Evolutionary conservation across 2,888 invertebrate species (phyloP).

Genomic region (Folsomia manolachei): DNA sequence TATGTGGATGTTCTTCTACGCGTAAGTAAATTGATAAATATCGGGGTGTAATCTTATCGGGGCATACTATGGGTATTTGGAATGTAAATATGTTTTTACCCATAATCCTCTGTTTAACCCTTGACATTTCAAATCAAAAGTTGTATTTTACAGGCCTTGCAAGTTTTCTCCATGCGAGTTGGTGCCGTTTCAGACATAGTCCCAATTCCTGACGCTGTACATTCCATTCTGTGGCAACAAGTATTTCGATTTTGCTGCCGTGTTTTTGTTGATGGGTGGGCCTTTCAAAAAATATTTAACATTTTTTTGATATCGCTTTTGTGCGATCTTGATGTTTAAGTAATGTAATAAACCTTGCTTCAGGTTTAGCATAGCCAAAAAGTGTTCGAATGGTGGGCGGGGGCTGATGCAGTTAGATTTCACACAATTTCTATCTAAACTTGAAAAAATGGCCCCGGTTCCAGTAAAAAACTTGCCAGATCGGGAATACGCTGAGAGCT

Average conservation of each 20-base stretch:
- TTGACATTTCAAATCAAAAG: too few relatives aligned
- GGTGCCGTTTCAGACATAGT: slow-evolving; percentile 70
- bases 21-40: slow-evolving; percentile 56
- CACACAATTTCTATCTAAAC: slow-evolving; percentile 85
- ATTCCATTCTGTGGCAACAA: slow-evolving; percentile 78
- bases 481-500: slow-evolving; percentile 85
- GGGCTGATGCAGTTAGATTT: slow-evolving; percentile 98
- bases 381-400: slow-evolving; percentile 92
- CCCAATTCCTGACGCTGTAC: slow-evolving; percentile 68
- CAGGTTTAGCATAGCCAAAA: slow-evolving; percentile 81
- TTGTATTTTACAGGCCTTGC: slow-evolving; percentile 60
- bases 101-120: too few relatives aligned
- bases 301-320: too few relatives aligned
- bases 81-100: too few relatives aligned
- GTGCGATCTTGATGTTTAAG: not conserved
- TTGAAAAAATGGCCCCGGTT: slow-evolving; percentile 79
- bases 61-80: not conserved
- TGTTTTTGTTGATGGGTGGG: slow-evolving; percentile 85
- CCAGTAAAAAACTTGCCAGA: slow-evolving; percentile 64
- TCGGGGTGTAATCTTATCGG: not conserved
- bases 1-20: slow-evolving; percentile 76
- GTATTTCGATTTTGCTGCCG: slow-evolving; percentile 81
- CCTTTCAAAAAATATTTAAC: slow-evolving; percentile 19
- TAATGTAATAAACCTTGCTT: slow-evolving; percentile 15
- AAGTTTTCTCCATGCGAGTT: slow-evolving; percentile 73